Evolutionary conservation across 2,797 vertebrate species (phyloP).

Genomic region (Sus cebifrons): DNA sequence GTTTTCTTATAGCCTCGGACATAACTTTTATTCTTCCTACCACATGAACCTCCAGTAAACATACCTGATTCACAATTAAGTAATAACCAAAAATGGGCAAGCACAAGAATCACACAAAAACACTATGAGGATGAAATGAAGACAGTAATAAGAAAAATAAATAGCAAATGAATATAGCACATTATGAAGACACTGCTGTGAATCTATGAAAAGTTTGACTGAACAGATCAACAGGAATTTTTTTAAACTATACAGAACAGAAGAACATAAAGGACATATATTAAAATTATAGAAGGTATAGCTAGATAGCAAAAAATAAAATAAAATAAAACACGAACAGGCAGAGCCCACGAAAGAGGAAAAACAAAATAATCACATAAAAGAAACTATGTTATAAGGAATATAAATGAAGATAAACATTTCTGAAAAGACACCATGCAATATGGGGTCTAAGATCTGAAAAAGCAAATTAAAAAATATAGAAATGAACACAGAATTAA

Average conservation of each 20-base stretch:
- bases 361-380: background rate
- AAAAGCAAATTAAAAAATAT: background rate
- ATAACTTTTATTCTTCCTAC: background rate
- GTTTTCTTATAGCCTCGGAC: background rate
- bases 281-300: background rate
- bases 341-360: background rate
- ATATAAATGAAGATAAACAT: background rate
- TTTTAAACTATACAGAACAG: background rate
- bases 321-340: background rate
- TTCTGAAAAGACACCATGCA: background rate
- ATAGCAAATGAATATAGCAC: constrained; percentile 19
- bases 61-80: background rate
- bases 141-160: background rate
- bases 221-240: background rate
- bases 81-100: background rate
- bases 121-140: background rate
- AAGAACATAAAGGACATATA: background rate
- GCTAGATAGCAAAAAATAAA: background rate
- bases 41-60: background rate
- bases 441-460: background rate
- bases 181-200: background rate
- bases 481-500: constrained; percentile 2
- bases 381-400: background rate
- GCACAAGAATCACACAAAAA: background rate
- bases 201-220: background rate